Evolutionary conservation across 2,888 invertebrate genomes (phyloP).

Genomic region (Colostygia pectinataria): DNA sequence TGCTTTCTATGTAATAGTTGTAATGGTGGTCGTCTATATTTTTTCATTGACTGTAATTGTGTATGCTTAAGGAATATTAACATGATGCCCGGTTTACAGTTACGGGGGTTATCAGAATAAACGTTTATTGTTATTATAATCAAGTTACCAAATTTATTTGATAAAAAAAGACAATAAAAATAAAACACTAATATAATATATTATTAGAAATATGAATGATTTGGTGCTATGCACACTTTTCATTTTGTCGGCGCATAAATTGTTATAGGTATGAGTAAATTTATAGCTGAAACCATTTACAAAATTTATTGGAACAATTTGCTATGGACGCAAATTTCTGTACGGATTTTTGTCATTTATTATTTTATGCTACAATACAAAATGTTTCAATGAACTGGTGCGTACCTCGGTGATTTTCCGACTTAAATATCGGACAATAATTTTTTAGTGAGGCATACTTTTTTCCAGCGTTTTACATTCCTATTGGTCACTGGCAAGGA

Average conservation of each 20-base stretch:
- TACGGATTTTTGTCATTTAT: conserved; percentile 50
- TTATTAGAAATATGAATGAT: conserved; percentile 23
- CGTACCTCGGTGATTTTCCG: conserved; percentile 22
- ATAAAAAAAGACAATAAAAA: too few relatives aligned
- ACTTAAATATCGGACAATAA: not conserved
- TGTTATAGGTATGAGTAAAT: conserved; percentile 35
- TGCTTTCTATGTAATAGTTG: too few relatives aligned
- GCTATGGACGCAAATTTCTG: conserved; percentile 49
- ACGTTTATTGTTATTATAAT: not conserved
- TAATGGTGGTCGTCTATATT: too few relatives aligned
- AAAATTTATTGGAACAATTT: conserved; percentile 52
- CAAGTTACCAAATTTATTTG: not conserved
- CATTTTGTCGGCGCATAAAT: conserved; percentile 31
- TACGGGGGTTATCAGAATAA: too few relatives aligned
- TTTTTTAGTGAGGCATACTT: too few relatives aligned
- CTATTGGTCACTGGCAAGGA: too few relatives aligned
- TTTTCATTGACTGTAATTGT: too few relatives aligned
- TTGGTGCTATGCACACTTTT: conserved; percentile 27
- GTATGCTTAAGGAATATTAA: too few relatives aligned
- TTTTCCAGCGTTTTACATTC: too few relatives aligned
- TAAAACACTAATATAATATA: too few relatives aligned
- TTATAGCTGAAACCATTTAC: conserved; percentile 50
- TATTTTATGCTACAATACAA: conserved; percentile 40
- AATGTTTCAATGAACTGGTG: conserved; percentile 38
- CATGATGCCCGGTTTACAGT: too few relatives aligned